Evolutionary conservation across 2,797 vertebrate species (phyloP).

Genomic region (Malurus splendens): DNA sequence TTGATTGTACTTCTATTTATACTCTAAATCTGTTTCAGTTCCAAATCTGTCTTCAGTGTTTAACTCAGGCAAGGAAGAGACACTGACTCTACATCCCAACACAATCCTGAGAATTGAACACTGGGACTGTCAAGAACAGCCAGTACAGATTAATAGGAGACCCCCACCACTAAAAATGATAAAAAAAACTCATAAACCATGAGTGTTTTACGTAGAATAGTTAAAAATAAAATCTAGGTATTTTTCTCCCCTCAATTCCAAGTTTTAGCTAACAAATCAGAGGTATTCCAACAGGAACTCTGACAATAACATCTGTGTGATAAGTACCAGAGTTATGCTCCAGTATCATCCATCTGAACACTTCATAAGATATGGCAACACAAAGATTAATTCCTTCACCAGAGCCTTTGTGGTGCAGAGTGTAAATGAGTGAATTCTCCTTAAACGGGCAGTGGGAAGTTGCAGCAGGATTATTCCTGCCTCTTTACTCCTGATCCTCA

Average conservation of each 20-base stretch:
- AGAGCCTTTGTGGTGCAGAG: neutral
- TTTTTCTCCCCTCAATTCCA: neutral
- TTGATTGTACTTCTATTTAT: neutral
- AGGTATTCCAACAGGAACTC: neutral
- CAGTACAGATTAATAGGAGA: neutral
- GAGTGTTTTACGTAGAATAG: neutral
- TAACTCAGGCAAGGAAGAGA: neutral
- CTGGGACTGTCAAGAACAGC: neutral
- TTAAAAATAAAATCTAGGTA: neutral
- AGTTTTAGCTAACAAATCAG: neutral
- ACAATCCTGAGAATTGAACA: neutral
- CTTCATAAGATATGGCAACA: neutral
- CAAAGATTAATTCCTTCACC: neutral
- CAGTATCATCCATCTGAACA: neutral
- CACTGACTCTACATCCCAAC: neutral
- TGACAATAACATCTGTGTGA: neutral
- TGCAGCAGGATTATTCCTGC: neutral
- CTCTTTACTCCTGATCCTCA: neutral
- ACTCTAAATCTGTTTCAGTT: neutral
- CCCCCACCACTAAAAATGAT: neutral
- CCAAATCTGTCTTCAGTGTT: neutral
- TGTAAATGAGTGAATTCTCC: neutral
- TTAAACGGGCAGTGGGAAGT: neutral
- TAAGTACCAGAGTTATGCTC: neutral
- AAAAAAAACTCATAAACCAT: neutral